Evolutionary conservation across 1,140 invertebrate species (phyloP).

Genomic region (Lordiphosa clarofinis): DNA sequence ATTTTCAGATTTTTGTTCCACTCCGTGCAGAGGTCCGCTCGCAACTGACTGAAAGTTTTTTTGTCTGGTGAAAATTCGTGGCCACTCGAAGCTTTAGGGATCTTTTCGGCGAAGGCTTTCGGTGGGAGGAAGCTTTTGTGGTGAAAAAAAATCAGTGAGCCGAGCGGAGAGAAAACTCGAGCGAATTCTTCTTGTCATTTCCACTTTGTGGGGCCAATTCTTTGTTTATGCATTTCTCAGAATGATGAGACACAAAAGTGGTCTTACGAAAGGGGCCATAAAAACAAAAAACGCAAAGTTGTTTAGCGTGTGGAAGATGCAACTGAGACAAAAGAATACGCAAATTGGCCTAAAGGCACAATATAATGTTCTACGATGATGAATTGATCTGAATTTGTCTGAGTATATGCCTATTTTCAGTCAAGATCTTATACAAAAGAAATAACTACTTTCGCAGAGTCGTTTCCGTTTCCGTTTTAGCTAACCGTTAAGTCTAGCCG

Average conservation of each 20-base stretch:
- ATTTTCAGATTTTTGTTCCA: slow-evolving; percentile 76
- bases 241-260: slow-evolving; percentile 19
- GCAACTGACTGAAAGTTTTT: slow-evolving; percentile 67
- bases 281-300: slow-evolving; percentile 47
- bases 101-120: slow-evolving; percentile 51
- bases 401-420: too few species aligned
- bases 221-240: slow-evolving; percentile 63
- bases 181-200: slow-evolving; percentile 9
- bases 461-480: too few species aligned
- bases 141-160: slow-evolving; percentile 37
- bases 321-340: too few species aligned
- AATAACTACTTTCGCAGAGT: too few species aligned
- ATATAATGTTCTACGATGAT: too few species aligned
- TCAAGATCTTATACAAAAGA: too few species aligned
- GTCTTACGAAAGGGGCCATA: slow-evolving; percentile 56
- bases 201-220: slow-evolving; percentile 52
- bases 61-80: slow-evolving; percentile 53
- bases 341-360: too few species aligned
- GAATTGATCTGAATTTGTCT: too few species aligned
- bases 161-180: slow-evolving; percentile 14
- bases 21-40: slow-evolving; percentile 80
- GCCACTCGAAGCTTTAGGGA: slow-evolving; percentile 66
- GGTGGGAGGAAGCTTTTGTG: slow-evolving; percentile 26
- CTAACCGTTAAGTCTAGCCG: too few species aligned
- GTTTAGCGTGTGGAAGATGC: too few species aligned